Evolutionary conservation across 2,888 invertebrate genomes (phyloP), one percentile per base, ranked within the genome.

Genomic region (Cremastobaeus sp.): DNA sequence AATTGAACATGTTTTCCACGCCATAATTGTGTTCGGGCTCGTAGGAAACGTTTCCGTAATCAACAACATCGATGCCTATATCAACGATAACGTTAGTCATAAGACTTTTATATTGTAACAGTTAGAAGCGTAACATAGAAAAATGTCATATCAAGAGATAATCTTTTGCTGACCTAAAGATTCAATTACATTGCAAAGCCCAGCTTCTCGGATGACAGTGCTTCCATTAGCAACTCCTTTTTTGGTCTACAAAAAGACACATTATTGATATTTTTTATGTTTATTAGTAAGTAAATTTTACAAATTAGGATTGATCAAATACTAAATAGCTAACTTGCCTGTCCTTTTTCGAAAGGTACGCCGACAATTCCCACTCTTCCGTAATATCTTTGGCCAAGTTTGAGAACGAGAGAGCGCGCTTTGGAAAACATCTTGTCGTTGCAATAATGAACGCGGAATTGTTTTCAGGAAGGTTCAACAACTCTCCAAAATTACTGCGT

Each of bases 311-410:
- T n/a, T n/a, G n/a, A n/a, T n/a, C n/a, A n/a, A n/a, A n/a, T n/a
- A n/a, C n/a, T n/a, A n/a, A n/a, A n/a, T n/a, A n/a, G n/a, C n/a
- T n/a, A n/a, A n/a, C n/a, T n/a, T n/a, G n/a, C 89, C 87, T 95
- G 94, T 0, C 95, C 95, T 82, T 93, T 93, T 78, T 92, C 91
- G 82, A 94, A 94, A 3, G 95, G 95, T 28, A 94, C 94, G n/a
- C 95, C 95, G 59, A 95, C 88, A 79, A 95, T 90, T 34, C 94
- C 95, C 43, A 95, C 90, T 88, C 89, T 91, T 11, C 79, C 77
- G 54, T 83, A 85, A 77, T 75, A 73, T 12, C 84, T 82, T 48
- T 76, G 55, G 17, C 82, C 80, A 34, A 79, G 17, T 62, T 74
- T 78, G 12, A 18, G 43, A 30, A 78, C 15, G 2, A 78, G 17